Base-by-base conservation (phyloP, 2,888 invertebrate genomes). In the Nomada lathburiana region DNA sequence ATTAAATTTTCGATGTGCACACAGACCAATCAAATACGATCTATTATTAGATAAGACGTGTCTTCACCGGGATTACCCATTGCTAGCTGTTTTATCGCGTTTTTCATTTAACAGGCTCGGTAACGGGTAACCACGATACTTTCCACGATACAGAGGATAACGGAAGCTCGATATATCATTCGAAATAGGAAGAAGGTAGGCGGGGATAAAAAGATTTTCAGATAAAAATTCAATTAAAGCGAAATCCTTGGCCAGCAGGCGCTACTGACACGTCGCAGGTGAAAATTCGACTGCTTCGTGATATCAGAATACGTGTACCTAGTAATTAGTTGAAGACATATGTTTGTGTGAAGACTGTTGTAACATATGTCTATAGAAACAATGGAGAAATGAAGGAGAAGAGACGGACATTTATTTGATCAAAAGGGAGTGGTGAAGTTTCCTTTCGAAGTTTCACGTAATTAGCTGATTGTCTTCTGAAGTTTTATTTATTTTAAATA, bases 191-290 rank as follows among this genome's bases (percentile, higher is more conserved):
- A n/a, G 44, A 62, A 50, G 74, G 16, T 23, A 16, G 47, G 11
- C n/a, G 36, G 10, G 4, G 53, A 23, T 16, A 55, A n/a, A 10
- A 26, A 26, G 65, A 60, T 70, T 74, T 74, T 53, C 64, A 64
- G 78, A 78, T 81, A 78, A 74, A 78, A 88, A 87, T 90, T 85
- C 88, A 87, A 90, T 90, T 87, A 89, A 87, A 82, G 82, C 79
- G 84, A 84, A 86, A 90, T 76, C 81, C 62, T 83, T 50, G 57
- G 26, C 20, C n/a, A 26, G 50, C 42, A 47, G 7, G 29, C 29
- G 29, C 29, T 7, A 29, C 29, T 29, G 20, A 44, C 13, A 29
- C 20, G 13, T n/a, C 13, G 76, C 62, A 63, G 52, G 64, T 47
- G 47, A 67, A 76, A 79, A 77, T 83, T 83, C 76, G 59, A 62